Evolutionary conservation across 2,797 vertebrate species (phyloP).

Genomic region (Mycteria americana): DNA sequence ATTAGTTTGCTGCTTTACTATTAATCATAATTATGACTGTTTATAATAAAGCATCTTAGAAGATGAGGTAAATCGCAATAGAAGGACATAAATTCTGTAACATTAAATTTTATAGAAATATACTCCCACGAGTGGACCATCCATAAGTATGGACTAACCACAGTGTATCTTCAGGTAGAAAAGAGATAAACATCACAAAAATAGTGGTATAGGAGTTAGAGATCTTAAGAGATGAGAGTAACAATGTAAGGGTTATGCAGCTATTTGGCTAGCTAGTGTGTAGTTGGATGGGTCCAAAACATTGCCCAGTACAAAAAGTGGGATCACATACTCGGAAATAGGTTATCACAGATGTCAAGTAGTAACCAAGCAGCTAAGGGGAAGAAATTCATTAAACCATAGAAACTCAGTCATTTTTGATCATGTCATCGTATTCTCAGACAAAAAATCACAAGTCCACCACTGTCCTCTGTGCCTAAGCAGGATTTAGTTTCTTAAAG

Average conservation of each 20-base stretch:
- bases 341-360: not conserved
- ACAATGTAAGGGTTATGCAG: not conserved
- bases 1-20: not conserved
- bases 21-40: not conserved
- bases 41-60: not conserved
- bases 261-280: not conserved
- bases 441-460: not conserved
- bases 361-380: not conserved
- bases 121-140: accelerated
- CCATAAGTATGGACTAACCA: not conserved
- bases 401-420: not conserved
- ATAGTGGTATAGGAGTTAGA: not conserved
- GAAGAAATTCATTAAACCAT: not conserved
- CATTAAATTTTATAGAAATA: not conserved
- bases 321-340: not conserved
- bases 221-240: not conserved
- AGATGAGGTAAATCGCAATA: not conserved
- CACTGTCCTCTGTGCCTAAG: not conserved
- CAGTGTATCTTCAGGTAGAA: not conserved
- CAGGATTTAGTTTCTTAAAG: not conserved
- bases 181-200: not conserved
- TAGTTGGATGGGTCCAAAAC: not conserved
- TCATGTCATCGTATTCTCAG: not conserved
- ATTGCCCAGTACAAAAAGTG: not conserved
- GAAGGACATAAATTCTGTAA: not conserved